Percentiles rank a stretch among this genome's conserved stretches.
phyloP scores from a whole-genome alignment of 2,113 vertebrate genomes.

The Turnix velox region DNA sequence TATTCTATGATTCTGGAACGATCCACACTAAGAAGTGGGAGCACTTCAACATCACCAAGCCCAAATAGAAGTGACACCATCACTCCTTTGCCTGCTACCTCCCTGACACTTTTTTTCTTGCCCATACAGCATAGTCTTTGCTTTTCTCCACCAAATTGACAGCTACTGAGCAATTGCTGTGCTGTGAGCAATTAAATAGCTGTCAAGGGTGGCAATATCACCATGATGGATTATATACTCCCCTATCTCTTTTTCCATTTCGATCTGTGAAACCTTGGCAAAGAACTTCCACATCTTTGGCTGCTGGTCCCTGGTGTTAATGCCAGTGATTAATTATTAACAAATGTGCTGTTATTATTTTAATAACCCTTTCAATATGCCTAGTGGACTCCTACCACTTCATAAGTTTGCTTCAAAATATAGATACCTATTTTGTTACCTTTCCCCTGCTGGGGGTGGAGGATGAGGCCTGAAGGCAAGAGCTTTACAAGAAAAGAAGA shows the following conservation, averaged over 20 bases:
- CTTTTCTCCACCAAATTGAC: not conserved
- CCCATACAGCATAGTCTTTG: not conserved
- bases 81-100: not conserved
- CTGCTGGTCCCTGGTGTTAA: not conserved
- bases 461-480: accelerated
- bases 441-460: not conserved
- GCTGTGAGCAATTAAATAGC: not conserved
- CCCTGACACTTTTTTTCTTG: not conserved
- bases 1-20: not conserved
- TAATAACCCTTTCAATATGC: not conserved
- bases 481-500: accelerated
- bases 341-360: conserved; percentile 36
- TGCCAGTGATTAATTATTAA: conserved; percentile 28
- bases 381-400: not conserved
- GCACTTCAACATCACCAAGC: not conserved
- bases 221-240: conserved; percentile 13
- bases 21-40: not conserved
- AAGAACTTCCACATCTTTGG: not conserved
- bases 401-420: not conserved
- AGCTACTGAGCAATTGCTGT: not conserved
- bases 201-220: not conserved
- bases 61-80: not conserved
- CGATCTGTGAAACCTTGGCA: conserved; percentile 2
- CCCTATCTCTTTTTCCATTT: not conserved
- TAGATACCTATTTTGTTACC: not conserved